A percentile compares a stretch with the other conserved stretches of the same genome.
phyloP scores from a whole-genome alignment of 2,113 vertebrate genomes.

The Ochotona princeps region DNA sequence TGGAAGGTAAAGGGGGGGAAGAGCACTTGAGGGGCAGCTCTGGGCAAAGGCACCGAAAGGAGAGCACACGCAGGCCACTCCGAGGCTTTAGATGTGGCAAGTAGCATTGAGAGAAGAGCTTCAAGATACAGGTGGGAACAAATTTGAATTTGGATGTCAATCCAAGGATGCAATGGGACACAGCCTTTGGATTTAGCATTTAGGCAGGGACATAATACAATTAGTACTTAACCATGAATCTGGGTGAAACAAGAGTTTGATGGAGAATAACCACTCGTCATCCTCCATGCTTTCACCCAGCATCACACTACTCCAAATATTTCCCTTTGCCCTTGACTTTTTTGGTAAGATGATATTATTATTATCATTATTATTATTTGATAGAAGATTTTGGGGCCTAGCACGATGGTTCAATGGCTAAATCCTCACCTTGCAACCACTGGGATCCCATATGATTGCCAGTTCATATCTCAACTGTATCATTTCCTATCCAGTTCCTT shows the following conservation, averaged over 20 bases:
- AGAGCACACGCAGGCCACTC: not conserved
- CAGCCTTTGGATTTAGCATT: not conserved
- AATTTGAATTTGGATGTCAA: constrained; percentile 15
- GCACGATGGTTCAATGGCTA: too few relatives aligned
- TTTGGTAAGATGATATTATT: too few relatives aligned
- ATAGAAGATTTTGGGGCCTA: too few relatives aligned
- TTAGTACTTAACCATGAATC: not conserved
- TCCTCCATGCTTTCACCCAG: not conserved
- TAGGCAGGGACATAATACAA: not conserved
- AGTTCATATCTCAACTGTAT: too few relatives aligned
- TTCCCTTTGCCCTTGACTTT: not conserved
- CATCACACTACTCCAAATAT: too few relatives aligned
- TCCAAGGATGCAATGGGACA: not conserved
- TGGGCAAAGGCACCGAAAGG: not conserved
- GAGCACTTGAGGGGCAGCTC: not conserved
- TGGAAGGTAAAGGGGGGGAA: not conserved
- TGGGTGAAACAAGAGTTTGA: not conserved
- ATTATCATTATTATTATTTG: too few relatives aligned
- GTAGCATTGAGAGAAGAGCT: not conserved
- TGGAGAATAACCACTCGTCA: not conserved
- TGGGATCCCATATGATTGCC: too few relatives aligned
- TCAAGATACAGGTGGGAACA: not conserved
- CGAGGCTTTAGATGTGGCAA: not conserved
- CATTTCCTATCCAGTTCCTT: too few relatives aligned
- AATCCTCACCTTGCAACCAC: too few relatives aligned